Evolutionary conservation across 1,140 invertebrate species (phyloP).

Genomic region (Macrostomum lignano): DNA sequence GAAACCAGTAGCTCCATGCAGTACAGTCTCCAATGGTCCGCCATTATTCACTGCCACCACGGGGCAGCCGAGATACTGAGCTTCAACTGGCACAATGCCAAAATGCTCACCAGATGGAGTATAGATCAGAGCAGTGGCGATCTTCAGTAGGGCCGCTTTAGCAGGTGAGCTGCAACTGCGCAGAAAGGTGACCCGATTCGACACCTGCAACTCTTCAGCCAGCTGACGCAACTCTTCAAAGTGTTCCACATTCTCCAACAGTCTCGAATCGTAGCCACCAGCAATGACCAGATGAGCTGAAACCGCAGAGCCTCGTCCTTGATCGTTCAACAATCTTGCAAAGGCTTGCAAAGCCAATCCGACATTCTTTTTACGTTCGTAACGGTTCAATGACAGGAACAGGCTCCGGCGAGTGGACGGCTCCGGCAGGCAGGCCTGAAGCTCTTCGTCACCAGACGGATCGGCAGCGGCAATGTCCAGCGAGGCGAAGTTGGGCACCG

Average conservation of each 20-base stretch:
- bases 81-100: constrained; percentile 93
- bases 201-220: constrained; percentile 32
- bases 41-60: constrained; percentile 80
- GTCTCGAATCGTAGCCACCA: constrained; percentile 71
- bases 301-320: neutral
- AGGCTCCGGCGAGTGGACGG: constrained; percentile 4
- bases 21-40: constrained; percentile 70
- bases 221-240: constrained; percentile 44
- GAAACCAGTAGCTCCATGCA: constrained; percentile 58
- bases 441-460: neutral
- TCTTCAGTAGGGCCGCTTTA: constrained; percentile 47
- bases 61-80: constrained; percentile 69
- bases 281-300: constrained; percentile 56
- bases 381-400: constrained; percentile 80
- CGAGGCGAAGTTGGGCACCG: constrained; percentile 48
- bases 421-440: neutral
- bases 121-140: constrained; percentile 52
- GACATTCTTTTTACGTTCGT: constrained; percentile 83
- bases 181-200: constrained; percentile 47
- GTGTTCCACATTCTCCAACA: constrained; percentile 62
- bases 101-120: constrained; percentile 92
- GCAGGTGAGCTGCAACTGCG: constrained; percentile 53
- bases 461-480: neutral
- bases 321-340: constrained; percentile 17
- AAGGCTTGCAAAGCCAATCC: constrained; percentile 50